Percentiles rank a stretch among this genome's conserved stretches.
Conservation (phyloP, 2,113 vertebrate species). For the Scomber scombrus region DNA sequence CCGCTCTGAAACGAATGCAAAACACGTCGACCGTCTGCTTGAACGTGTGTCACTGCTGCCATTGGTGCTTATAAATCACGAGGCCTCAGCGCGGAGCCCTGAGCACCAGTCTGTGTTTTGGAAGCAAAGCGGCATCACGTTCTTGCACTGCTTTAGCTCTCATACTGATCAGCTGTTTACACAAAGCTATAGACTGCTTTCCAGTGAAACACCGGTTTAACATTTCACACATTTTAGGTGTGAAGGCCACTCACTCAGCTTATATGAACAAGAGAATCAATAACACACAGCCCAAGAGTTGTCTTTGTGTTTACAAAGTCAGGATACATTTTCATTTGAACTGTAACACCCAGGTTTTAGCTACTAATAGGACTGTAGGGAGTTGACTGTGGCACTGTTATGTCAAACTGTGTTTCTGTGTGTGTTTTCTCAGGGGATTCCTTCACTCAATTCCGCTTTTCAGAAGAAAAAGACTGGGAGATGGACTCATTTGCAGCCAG, state of each 20-base stretch:
- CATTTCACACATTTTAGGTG: slow-evolving; percentile 6
- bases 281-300: not conserved
- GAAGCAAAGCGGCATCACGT: slow-evolving; percentile 15
- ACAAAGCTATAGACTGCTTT: slow-evolving; percentile 7
- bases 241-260: not conserved
- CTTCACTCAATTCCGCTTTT: slow-evolving; percentile 93
- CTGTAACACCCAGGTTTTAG: no score
- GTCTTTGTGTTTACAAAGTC: not conserved
- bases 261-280: not conserved
- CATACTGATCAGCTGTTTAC: slow-evolving; percentile 36
- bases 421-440: slow-evolving; percentile 88
- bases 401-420: slow-evolving; percentile 27
- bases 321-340: not conserved
- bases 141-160: slow-evolving; percentile 15
- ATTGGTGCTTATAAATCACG: slow-evolving; percentile 29
- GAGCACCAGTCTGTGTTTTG: slow-evolving; percentile 1
- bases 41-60: not conserved
- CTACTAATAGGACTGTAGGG: not conserved
- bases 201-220: slow-evolving; percentile 9
- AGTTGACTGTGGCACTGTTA: not conserved
- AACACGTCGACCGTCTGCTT: not conserved
- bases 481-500: slow-evolving; percentile 82
- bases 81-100: slow-evolving; percentile 19
- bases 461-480: slow-evolving; percentile 96
- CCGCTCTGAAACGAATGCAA: not conserved